Evolutionary conservation across 2,888 invertebrate genomes (phyloP).

Genomic region (Drosophila falleni): DNA sequence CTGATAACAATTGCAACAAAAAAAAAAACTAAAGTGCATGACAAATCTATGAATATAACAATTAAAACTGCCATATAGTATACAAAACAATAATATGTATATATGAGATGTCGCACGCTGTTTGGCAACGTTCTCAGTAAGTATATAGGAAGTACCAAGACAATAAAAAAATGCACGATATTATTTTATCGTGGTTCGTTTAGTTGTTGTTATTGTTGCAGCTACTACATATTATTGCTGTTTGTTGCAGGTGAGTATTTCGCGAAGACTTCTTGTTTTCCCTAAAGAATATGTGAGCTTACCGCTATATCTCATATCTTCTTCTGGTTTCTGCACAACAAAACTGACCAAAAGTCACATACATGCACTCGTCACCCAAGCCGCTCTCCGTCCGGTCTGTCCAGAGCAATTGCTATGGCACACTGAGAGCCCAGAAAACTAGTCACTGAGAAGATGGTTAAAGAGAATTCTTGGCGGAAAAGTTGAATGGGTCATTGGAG

Average conservation of each 20-base stretch:
- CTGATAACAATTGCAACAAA: slow-evolving; percentile 39
- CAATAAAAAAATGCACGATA: slow-evolving; percentile 77
- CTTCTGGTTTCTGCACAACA: slow-evolving; percentile 70
- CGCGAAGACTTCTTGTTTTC: slow-evolving; percentile 65
- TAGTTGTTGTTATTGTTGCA: slow-evolving; percentile 30
- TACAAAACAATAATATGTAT: background rate
- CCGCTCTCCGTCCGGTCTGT: slow-evolving; percentile 50
- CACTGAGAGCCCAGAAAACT: background rate
- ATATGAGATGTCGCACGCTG: slow-evolving; percentile 60
- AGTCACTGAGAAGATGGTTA: slow-evolving; percentile 1
- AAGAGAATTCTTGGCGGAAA: background rate
- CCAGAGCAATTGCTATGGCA: background rate
- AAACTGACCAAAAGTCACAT: slow-evolving; percentile 80
- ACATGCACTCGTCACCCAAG: slow-evolving; percentile 49
- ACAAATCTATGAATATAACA: slow-evolving; percentile 56
- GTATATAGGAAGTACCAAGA: slow-evolving; percentile 72
- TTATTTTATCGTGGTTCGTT: slow-evolving; percentile 58
- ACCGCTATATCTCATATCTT: slow-evolving; percentile 67
- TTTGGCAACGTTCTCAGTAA: slow-evolving; percentile 40
- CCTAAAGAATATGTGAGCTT: slow-evolving; percentile 70
- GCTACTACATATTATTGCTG: slow-evolving; percentile 41
- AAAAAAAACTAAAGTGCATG: slow-evolving; percentile 38
- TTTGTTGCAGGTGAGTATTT: slow-evolving; percentile 78
- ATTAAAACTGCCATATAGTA: slow-evolving; percentile 32
- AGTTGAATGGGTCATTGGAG: too few relatives aligned